Percentiles rank a stretch among this genome's conserved stretches.
Conservation (phyloP, 2,888 invertebrate species). For the Temnothorax ravouxi region DNA sequence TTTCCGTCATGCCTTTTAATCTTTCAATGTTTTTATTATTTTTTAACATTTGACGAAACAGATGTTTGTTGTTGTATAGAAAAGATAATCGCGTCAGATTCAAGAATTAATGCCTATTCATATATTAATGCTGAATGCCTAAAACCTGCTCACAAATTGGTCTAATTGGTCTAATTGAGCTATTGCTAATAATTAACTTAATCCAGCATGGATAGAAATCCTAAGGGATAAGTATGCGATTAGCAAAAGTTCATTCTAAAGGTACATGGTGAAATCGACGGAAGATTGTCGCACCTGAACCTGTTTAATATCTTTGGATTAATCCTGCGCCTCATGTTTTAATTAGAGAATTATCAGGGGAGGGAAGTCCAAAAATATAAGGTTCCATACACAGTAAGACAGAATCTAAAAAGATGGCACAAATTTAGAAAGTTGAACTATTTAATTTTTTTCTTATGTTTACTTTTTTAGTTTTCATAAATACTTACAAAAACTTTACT, state of each 20-base stretch:
- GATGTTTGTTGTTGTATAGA: not conserved
- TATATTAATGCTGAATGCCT: not conserved
- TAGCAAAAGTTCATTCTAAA: not conserved
- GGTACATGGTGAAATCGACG: not conserved
- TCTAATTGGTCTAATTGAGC: not conserved
- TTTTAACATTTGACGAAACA: not conserved
- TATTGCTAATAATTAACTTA: slow-evolving; percentile 3
- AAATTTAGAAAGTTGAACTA: not conserved
- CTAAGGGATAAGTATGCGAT: not conserved
- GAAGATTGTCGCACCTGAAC: not conserved
- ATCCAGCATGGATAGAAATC: not conserved
- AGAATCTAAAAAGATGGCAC: not conserved
- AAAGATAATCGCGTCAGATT: not conserved
- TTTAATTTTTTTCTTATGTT: not conserved
- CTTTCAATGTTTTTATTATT: not conserved
- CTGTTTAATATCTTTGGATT: not conserved
- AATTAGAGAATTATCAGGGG: not conserved
- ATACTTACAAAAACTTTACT: not conserved
- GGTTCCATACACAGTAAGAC: not conserved
- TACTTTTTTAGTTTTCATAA: not conserved
- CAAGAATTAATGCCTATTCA: not conserved
- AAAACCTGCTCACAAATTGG: not conserved
- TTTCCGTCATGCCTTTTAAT: not conserved
- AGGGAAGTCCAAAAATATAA: not conserved
- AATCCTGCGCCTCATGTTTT: not conserved